These are phyloP conservation scores for Chelonus formosanus DNA, from an alignment of 2,888 invertebrate genomes.

Conservation along the genomic window DNA sequence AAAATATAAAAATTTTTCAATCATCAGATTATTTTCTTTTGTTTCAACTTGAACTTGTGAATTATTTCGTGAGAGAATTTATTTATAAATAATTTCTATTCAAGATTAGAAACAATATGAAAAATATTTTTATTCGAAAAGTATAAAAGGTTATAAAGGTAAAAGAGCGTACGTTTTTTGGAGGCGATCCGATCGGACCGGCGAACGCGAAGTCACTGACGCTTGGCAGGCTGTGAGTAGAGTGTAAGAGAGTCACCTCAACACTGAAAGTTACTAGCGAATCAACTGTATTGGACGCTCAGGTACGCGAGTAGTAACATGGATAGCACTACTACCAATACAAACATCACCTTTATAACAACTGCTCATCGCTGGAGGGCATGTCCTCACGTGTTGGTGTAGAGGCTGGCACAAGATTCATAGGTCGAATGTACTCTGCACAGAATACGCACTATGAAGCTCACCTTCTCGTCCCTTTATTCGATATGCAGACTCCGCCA, in stretches of 20 bases:
- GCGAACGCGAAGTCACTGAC: slow-evolving; percentile 64
- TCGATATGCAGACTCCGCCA: slow-evolving; percentile 27
- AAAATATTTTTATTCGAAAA: too few relatives aligned
- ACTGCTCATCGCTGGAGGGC: slow-evolving; percentile 22
- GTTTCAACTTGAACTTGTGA: too few relatives aligned
- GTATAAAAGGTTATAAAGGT: too few relatives aligned
- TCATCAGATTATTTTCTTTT: too few relatives aligned
- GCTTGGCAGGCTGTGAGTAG: slow-evolving; percentile 58
- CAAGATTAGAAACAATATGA: too few relatives aligned
- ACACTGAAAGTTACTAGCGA: slow-evolving; percentile 34
- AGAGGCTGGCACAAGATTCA: slow-evolving; percentile 6
- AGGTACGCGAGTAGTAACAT: background rate
- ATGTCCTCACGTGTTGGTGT: slow-evolving; percentile 21
- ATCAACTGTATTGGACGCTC: slow-evolving; percentile 6
- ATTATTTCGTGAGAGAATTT: too few relatives aligned
- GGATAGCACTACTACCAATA: slow-evolving; percentile 17
- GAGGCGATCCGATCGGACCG: slow-evolving; percentile 59
- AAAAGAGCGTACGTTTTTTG: slow-evolving; percentile 14
- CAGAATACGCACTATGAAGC: slow-evolving; percentile 41
- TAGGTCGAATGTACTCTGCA: slow-evolving; percentile 21
- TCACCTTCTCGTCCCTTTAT: slow-evolving; percentile 31
- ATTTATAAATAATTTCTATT: too few relatives aligned
- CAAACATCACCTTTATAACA: background rate
- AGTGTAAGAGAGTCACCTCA: slow-evolving; percentile 53
- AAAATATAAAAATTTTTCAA: too few relatives aligned